Evolutionary conservation across 2,888 invertebrate genomes (phyloP).

Genomic region (Mesorhabditis spiculigera): DNA sequence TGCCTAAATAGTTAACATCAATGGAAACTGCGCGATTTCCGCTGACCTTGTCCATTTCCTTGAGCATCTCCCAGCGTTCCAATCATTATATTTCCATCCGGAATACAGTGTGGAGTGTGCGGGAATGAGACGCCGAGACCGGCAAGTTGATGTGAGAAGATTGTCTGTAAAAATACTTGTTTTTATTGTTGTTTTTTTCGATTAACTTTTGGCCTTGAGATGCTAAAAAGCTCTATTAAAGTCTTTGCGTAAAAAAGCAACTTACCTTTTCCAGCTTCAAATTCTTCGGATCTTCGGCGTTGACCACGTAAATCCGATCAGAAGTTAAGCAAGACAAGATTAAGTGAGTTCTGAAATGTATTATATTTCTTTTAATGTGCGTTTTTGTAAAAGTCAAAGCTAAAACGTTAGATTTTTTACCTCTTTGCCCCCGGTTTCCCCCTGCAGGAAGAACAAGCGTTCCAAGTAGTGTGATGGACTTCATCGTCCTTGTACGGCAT

Average conservation of each 20-base stretch:
- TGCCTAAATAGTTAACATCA: constrained; percentile 60
- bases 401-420: background rate
- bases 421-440: constrained; percentile 24
- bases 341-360: constrained; percentile 69
- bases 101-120: constrained; percentile 89
- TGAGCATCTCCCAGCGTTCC: constrained; percentile 84
- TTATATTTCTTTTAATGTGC: no score
- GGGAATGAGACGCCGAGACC: constrained; percentile 77
- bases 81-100: constrained; percentile 88
- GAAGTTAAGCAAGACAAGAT: constrained; percentile 79
- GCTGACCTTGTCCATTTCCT: constrained; percentile 75
- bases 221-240: no score
- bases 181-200: background rate
- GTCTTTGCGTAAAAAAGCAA: no score
- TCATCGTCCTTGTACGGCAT: constrained; percentile 79
- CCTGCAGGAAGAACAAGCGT: constrained; percentile 88
- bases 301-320: constrained; percentile 78
- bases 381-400: background rate
- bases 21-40: background rate
- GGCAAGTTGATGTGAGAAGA: constrained; percentile 77
- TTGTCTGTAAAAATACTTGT: constrained; percentile 65
- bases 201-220: background rate
- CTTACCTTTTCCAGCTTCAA: constrained; percentile 15
- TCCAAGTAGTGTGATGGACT: constrained; percentile 94
- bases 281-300: constrained; percentile 61